A percentile compares a stretch with the other conserved stretches of the same genome.
Conservation (phyloP, 2,797 vertebrate genomes). For the Lycodopsis pacificus region DNA sequence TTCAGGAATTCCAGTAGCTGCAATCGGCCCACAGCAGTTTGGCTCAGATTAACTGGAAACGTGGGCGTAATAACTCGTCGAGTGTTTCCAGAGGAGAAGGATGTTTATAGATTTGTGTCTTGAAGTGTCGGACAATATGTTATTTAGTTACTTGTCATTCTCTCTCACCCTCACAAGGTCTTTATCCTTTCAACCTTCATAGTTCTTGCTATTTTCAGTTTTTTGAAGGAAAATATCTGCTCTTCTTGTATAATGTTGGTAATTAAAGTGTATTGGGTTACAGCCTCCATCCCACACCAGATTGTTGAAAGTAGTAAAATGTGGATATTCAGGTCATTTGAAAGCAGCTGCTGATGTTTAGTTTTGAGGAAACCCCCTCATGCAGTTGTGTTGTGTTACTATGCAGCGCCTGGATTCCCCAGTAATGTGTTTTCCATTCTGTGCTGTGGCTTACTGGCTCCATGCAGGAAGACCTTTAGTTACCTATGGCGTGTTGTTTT, state of each 20-base stretch:
- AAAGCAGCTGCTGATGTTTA: not conserved
- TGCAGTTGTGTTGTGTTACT: not conserved
- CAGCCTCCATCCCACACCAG: not conserved
- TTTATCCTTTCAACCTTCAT: not conserved
- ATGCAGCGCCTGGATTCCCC: not conserved
- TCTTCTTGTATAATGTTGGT: not conserved
- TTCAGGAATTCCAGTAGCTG: not conserved
- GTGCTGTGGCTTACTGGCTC: not conserved
- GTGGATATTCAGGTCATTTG: not conserved
- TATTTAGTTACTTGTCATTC: not conserved
- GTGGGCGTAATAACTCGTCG: no score
- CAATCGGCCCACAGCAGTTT: not conserved
- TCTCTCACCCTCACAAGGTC: not conserved
- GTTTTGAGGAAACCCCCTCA: rapidly evolving
- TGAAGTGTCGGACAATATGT: not conserved
- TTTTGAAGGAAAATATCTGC: not conserved
- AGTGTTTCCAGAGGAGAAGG: not conserved
- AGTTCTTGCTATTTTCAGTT: not conserved
- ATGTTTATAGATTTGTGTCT: not conserved
- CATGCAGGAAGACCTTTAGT: not conserved
- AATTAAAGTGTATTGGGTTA: not conserved
- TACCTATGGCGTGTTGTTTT: not conserved
- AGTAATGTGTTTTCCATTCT: conserved; percentile 11
- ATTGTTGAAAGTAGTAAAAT: not conserved
- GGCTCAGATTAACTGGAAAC: not conserved